Conservation (phyloP, 1,140 invertebrate species). For the Drosophila saltans region DNA sequence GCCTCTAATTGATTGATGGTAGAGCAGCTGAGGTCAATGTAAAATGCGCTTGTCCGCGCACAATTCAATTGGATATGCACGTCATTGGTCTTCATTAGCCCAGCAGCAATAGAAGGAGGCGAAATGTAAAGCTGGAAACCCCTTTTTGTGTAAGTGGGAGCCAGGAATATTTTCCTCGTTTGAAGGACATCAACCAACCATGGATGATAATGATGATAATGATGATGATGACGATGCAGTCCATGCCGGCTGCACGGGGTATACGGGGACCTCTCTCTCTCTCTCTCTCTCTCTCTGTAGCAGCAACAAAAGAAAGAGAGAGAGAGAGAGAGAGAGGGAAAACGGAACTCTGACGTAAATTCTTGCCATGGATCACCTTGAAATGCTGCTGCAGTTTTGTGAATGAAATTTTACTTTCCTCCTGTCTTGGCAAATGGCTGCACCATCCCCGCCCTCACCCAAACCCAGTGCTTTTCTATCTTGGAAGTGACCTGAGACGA, state of each 20-base stretch:
- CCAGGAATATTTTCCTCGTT: slow-evolving; percentile 15
- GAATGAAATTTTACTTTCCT: slow-evolving; percentile 55
- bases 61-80: slow-evolving; percentile 23
- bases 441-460: background rate
- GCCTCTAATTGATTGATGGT: slow-evolving; percentile 57
- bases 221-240: slow-evolving; percentile 2
- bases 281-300: background rate
- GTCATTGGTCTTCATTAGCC: slow-evolving; percentile 61
- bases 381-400: slow-evolving; percentile 65
- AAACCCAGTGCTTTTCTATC: background rate
- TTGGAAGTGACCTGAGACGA: background rate
- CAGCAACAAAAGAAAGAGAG: background rate
- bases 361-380: slow-evolving; percentile 45
- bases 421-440: slow-evolving; percentile 4
- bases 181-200: slow-evolving; percentile 21
- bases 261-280: background rate
- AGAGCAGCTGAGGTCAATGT: slow-evolving; percentile 53
- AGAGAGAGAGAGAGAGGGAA: background rate
- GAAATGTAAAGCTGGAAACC: background rate
- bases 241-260: slow-evolving; percentile 9
- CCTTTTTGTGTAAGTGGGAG: background rate
- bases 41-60: slow-evolving; percentile 1
- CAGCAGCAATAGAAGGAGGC: background rate
- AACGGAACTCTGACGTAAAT: slow-evolving; percentile 35
- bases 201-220: background rate